Conservation (phyloP, 2,113 vertebrate species). For the Dascyllus trimaculatus region DNA sequence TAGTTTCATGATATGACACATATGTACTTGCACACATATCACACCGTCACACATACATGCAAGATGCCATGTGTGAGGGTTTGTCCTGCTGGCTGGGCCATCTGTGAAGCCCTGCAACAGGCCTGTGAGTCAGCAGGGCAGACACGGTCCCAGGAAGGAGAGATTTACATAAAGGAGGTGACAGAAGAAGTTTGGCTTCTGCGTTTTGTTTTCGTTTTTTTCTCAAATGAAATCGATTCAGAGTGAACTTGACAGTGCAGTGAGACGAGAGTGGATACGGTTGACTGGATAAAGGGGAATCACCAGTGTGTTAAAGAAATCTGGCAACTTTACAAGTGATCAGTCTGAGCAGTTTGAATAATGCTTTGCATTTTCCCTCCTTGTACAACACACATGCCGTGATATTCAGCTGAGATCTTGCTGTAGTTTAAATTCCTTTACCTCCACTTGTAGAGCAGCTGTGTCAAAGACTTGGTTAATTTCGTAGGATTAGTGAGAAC, state of each 20-base stretch:
- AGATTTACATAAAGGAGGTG: constrained; percentile 50
- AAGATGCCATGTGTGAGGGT: constrained; percentile 72
- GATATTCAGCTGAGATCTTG: no score
- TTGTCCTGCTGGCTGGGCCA: constrained; percentile 73
- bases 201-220: constrained; percentile 13
- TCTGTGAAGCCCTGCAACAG: constrained; percentile 64
- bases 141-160: constrained; percentile 53
- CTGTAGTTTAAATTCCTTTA: background rate
- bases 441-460: background rate
- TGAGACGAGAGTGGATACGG: background rate
- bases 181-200: constrained; percentile 35
- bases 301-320: background rate
- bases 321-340: background rate
- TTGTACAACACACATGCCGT: background rate
- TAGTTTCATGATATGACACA: constrained; percentile 68
- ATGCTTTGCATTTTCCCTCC: background rate
- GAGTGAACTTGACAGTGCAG: constrained; percentile 14
- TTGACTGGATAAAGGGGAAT: background rate
- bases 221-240: background rate
- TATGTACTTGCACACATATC: constrained; percentile 36
- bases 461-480: background rate
- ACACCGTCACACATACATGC: constrained; percentile 60
- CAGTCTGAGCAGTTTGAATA: background rate
- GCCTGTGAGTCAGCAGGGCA: constrained; percentile 66
- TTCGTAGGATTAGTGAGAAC: background rate